A percentile compares a stretch with the other conserved stretches of the same genome.
Conservation (phyloP, 1,140 invertebrate species). For the Euwallacea fornicatus region DNA sequence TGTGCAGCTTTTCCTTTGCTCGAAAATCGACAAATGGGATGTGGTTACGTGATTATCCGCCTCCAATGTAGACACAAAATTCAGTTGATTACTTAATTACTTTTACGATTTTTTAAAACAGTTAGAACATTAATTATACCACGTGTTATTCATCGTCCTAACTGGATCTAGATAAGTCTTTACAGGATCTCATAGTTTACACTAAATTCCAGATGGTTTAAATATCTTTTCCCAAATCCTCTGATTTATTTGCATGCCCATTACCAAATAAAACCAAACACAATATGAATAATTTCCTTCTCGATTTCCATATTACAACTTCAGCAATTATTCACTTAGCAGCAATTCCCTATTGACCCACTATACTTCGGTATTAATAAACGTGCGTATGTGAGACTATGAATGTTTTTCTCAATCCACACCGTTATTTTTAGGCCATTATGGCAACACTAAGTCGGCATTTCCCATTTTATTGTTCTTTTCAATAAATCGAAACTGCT, state of each 20-base stretch:
- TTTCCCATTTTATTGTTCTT: too few relatives aligned
- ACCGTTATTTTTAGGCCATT: conserved; percentile 1
- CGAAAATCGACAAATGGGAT: background rate
- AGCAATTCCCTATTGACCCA: background rate
- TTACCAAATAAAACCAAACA: background rate
- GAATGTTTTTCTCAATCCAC: background rate
- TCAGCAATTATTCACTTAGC: background rate
- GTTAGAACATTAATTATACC: too few relatives aligned
- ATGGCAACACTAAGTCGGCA: background rate
- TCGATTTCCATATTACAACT: background rate
- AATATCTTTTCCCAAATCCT: too few relatives aligned
- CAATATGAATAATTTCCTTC: background rate
- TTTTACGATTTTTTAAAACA: too few relatives aligned
- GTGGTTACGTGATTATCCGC: background rate
- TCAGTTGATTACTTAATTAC: too few relatives aligned
- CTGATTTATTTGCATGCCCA: background rate
- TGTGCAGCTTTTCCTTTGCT: background rate
- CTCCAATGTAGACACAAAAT: background rate
- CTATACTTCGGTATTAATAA: background rate
- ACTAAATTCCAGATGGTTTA: too few relatives aligned
- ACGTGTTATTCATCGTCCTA: too few relatives aligned
- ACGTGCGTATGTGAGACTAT: background rate
- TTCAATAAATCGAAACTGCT: too few relatives aligned
- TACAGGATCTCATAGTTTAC: too few relatives aligned
- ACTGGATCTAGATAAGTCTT: too few relatives aligned